Evolutionary conservation across 2,797 vertebrate genomes (phyloP).

Genomic region (Babyrousa celebensis): DNA sequence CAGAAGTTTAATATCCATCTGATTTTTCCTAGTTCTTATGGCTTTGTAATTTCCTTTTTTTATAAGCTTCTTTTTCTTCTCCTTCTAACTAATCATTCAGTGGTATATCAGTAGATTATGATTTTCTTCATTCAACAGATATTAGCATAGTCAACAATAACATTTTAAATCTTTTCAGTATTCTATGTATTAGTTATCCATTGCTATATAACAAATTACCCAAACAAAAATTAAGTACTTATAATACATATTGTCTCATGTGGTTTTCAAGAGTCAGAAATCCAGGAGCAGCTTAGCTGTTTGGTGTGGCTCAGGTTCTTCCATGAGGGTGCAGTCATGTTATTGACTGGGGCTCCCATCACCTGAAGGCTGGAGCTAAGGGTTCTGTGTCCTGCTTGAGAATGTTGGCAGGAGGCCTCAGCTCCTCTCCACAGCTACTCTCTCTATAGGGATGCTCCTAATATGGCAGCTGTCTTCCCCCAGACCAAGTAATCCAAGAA

Average conservation of each 20-base stretch:
- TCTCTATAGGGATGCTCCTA: background rate
- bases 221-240: background rate
- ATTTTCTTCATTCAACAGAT: conserved; percentile 28
- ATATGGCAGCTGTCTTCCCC: background rate
- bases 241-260: background rate
- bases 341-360: background rate
- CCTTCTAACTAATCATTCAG: background rate
- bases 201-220: background rate
- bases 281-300: background rate
- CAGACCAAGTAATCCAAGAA: background rate
- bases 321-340: background rate
- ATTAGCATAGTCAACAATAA: conserved; percentile 36
- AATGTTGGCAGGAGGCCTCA: background rate
- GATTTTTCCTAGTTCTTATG: background rate
- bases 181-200: background rate
- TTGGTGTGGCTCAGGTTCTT: background rate
- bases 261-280: background rate
- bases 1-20: background rate
- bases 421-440: background rate
- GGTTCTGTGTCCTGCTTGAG: background rate
- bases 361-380: background rate
- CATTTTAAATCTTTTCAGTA: background rate
- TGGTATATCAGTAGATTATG: background rate
- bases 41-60: background rate
- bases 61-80: background rate